Conservation (phyloP, 2,113 vertebrate genomes). For the Balaenoptera acutorostrata region DNA sequence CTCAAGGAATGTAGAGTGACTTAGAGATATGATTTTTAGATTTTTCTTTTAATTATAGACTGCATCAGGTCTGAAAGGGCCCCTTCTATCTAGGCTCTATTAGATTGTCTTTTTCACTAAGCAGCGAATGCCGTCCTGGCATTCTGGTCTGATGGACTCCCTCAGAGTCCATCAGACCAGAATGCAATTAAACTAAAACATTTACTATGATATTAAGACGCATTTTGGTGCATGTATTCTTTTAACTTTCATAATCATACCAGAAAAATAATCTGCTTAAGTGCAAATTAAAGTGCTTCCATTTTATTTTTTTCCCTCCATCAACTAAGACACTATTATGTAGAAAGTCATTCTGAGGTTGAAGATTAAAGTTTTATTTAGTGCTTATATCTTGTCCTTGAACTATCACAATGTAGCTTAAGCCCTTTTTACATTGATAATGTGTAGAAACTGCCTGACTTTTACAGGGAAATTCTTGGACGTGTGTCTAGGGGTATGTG, state of each 20-base stretch:
- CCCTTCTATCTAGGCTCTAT: neutral
- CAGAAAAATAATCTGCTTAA: slow-evolving; percentile 23
- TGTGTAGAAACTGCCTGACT: neutral
- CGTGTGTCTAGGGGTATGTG: neutral
- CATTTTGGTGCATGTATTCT: neutral
- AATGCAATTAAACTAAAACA: neutral
- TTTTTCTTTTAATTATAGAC: neutral
- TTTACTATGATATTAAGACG: neutral
- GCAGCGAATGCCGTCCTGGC: neutral
- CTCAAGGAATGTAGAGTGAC: neutral
- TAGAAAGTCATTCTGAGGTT: neutral
- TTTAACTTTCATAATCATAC: slow-evolving; percentile 15
- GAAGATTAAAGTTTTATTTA: slow-evolving; percentile 13
- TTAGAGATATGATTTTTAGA: neutral
- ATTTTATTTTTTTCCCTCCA: neutral
- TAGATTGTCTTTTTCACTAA: neutral
- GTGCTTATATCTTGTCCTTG: neutral
- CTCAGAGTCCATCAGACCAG: too few species aligned
- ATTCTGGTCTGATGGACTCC: too few species aligned
- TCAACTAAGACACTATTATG: neutral
- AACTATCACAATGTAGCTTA: neutral
- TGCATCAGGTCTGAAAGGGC: neutral
- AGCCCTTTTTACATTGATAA: neutral
- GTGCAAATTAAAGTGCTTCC: neutral
- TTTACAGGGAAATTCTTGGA: neutral